These are phyloP conservation scores for Gymnarchus niloticus DNA, from an alignment of 2,113 vertebrate genomes.

Conservation along the genomic window DNA sequence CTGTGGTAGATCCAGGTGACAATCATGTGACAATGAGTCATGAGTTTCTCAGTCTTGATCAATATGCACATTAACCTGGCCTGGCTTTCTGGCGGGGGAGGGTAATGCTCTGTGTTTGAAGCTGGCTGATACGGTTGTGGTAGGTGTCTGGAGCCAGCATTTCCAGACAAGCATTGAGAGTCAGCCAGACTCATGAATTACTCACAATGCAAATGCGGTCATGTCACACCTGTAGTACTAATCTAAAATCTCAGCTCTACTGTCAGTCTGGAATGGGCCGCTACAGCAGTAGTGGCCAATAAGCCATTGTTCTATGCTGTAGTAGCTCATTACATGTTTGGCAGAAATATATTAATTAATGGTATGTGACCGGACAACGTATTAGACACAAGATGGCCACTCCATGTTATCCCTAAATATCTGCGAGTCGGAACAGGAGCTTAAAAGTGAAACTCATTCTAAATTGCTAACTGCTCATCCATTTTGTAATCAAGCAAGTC, in stretches of 20 bases:
- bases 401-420: background rate
- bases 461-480: background rate
- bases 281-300: background rate
- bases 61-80: background rate
- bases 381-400: background rate
- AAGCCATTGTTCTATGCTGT: background rate
- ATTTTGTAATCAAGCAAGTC: background rate
- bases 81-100: background rate
- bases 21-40: background rate
- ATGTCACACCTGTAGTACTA: background rate
- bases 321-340: background rate
- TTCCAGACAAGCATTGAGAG: conserved; percentile 6
- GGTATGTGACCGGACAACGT: background rate
- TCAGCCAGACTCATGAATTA: background rate
- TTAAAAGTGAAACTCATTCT: background rate
- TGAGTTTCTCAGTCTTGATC: background rate
- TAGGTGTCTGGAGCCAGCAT: background rate
- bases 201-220: background rate
- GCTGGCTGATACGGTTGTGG: background rate
- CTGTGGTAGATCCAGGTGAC: too few relatives aligned
- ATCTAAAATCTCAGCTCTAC: background rate
- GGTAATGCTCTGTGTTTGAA: too few relatives aligned
- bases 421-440: background rate
- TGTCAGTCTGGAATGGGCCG: background rate
- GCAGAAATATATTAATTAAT: background rate